A percentile compares a stretch with the other conserved stretches of the same genome.
Evolutionary conservation across 2,797 vertebrate species (phyloP).

Genomic region (Pyrocephalus nanus): DNA sequence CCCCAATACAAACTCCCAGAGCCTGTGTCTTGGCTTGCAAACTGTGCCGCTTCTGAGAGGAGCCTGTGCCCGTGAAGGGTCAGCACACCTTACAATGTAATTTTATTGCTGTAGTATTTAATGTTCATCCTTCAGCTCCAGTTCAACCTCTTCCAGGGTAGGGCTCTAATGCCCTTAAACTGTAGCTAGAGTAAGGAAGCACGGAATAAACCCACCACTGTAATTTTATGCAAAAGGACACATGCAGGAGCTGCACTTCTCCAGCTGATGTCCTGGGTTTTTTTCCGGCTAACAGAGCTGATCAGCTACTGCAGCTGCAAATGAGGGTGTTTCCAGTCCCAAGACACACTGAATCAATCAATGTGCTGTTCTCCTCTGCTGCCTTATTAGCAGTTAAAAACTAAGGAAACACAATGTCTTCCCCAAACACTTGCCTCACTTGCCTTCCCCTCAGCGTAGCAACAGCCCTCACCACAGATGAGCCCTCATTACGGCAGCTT

Average conservation of each 20-base stretch:
- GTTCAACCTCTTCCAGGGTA: background rate
- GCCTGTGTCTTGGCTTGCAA: background rate
- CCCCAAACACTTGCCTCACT: conserved; percentile 31
- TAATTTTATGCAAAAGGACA: background rate
- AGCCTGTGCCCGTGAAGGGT: background rate
- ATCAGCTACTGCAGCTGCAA: conserved; percentile 24
- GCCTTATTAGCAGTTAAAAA: conserved; percentile 23
- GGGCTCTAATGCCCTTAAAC: background rate
- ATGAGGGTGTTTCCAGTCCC: conserved; percentile 21
- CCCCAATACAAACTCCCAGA: background rate
- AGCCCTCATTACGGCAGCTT: background rate
- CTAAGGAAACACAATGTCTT: conserved; percentile 6
- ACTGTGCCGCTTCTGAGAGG: background rate
- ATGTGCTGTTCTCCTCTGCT: background rate
- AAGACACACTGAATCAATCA: conserved; percentile 11
- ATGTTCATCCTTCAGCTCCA: background rate
- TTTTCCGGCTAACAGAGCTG: background rate
- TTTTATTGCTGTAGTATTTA: background rate
- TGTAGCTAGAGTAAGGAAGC: background rate
- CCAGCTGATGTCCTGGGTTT: background rate
- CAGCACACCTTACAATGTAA: background rate
- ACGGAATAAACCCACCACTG: background rate
- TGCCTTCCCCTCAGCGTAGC: background rate
- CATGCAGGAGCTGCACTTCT: background rate
- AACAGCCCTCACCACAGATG: background rate